Evolutionary conservation across 2,797 vertebrate species (phyloP), one percentile per base, ranked within the genome.

Genomic region (Mallotus villosus): DNA sequence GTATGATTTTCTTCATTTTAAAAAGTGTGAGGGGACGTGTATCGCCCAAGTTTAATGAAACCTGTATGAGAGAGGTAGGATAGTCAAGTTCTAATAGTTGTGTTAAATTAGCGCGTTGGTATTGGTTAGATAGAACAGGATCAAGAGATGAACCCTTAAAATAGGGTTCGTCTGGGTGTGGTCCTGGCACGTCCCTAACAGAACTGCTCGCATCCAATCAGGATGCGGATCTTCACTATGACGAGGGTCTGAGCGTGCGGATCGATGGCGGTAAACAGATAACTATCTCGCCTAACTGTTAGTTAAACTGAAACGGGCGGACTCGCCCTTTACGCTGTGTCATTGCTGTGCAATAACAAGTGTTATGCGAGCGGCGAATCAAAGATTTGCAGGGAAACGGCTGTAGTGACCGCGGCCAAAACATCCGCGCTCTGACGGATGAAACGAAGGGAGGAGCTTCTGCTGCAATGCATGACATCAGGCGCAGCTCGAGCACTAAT

Each of bases 221-320:
- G 25, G 70, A 68, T 68, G 72, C 34, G 5, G 11, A 55, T 55
- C 51, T 55, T 46, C 41, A 46, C 41, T 46, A 46, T 46, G 41
- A 46, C 41, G 41, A 6, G 11, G 12, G 9, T 12, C 41, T 55
- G 19, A n/a, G 16, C 51, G 16, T 55, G 51, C 41, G 9, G 7
- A 12, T 51, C 25, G 5, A 8, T 67, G 17, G 41, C 64, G 81
- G 81, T 81, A 81, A 87, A 80, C 74, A 75, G 63, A 55, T 5
- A 21, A 12, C 24, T 74, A 78, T 37, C 65, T 32, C 17, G 49
- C 46, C 17, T 53, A 67, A 46, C 49, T 67, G 46, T 46, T 24
- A 67, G 16, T 55, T 55, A 49, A 67, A 19, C 46, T 17, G 14
- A 53, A 27, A 53, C 6, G 9, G 25, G 65, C 8, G 49, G 24